Conservation (phyloP, 2,888 invertebrate genomes). For the Chrysolina oricalcia region DNA sequence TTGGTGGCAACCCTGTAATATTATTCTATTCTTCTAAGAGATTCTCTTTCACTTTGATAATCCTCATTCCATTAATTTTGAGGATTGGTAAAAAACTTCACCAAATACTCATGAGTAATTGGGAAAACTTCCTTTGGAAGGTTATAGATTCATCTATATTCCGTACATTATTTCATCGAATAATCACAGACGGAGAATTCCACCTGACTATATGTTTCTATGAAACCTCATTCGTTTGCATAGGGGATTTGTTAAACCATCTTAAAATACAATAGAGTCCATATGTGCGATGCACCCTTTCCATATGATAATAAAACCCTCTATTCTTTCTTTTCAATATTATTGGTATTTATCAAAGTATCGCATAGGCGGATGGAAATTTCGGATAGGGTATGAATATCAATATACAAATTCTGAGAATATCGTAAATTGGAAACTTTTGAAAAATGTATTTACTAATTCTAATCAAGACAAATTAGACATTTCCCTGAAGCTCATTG, state of each 20-base stretch:
- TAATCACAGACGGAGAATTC: not conserved
- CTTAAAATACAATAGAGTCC: constrained; percentile 59
- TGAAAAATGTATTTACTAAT: too few relatives aligned
- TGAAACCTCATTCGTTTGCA: constrained; percentile 54
- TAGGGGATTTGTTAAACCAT: constrained; percentile 58
- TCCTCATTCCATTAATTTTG: too few relatives aligned
- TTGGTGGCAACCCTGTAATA: too few relatives aligned
- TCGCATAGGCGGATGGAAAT: not conserved
- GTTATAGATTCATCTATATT: too few relatives aligned
- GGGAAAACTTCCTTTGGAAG: too few relatives aligned
- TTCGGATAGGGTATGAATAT: not conserved
- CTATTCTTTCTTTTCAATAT: constrained; percentile 33
- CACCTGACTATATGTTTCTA: constrained; percentile 35
- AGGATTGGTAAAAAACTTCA: too few relatives aligned
- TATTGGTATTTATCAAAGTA: constrained; percentile 14
- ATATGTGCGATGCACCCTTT: constrained; percentile 52
- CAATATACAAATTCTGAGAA: not conserved
- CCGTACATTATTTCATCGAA: not conserved
- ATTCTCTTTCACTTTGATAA: too few relatives aligned
- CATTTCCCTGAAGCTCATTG: too few relatives aligned
- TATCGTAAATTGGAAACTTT: not conserved
- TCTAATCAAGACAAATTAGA: too few relatives aligned
- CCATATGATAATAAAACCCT: constrained; percentile 36
- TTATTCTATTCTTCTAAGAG: too few relatives aligned
- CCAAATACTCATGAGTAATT: too few relatives aligned